phyloP scores from a whole-genome alignment of 2,797 vertebrate genomes.

The Enoplosus armatus region DNA sequence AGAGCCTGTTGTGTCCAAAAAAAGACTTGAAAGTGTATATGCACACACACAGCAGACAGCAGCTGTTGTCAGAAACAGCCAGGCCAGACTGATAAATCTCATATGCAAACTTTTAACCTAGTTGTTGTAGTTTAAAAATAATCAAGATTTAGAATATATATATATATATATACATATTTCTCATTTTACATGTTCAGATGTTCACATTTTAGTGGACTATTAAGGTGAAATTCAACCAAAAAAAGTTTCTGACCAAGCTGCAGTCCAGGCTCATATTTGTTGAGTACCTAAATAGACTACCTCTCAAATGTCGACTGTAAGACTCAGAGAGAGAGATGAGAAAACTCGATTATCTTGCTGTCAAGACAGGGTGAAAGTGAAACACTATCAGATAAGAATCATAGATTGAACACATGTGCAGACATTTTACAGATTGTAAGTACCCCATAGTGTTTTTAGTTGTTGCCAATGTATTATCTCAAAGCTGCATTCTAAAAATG shows the following conservation, averaged over 20 bases:
- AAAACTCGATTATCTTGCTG: neutral
- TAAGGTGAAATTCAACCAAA: neutral
- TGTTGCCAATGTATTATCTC: too few species aligned
- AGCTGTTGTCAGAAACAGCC: constrained; percentile 18
- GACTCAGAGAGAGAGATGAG: constrained; percentile 7
- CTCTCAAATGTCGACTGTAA: neutral
- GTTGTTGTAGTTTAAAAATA: constrained; percentile 35
- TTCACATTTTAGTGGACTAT: neutral
- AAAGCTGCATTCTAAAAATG: too few species aligned
- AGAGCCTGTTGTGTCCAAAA: neutral
- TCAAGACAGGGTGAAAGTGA: constrained; percentile 1
- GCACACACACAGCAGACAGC: constrained; percentile 10
- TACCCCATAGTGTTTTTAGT: neutral
- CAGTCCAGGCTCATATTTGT: neutral
- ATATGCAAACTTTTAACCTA: constrained; percentile 32
- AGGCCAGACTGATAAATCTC: constrained; percentile 20
- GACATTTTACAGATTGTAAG: constrained; percentile 5
- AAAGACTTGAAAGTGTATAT: neutral
- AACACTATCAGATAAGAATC: neutral
- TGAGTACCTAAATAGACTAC: neutral
- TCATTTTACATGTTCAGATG: neutral
- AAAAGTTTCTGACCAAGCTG: neutral
- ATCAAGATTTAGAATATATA: constrained; percentile 10
- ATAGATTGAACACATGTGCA: neutral
- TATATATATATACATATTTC: constrained; percentile 4